These are phyloP conservation scores for Dendrolimus houi DNA, from an alignment of 2,888 invertebrate genomes.

Conservation along the genomic window DNA sequence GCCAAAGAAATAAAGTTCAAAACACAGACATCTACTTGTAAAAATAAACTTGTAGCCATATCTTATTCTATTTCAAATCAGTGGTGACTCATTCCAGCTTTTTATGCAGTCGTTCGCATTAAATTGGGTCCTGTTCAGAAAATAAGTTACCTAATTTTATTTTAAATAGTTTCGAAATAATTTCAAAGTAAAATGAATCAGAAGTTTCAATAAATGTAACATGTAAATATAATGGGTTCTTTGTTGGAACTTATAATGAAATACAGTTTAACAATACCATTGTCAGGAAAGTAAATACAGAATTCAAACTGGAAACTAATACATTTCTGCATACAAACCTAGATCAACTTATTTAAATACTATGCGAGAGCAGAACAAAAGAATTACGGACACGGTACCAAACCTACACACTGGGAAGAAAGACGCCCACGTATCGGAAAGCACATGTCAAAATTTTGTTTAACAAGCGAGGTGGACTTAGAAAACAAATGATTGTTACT, in stretches of 20 bases:
- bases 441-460: constrained; percentile 47
- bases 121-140: constrained; percentile 27
- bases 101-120: constrained; percentile 38
- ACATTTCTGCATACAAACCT: constrained; percentile 52
- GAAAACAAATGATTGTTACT: constrained; percentile 52
- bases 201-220: background rate
- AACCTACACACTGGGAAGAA: constrained; percentile 40
- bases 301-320: constrained; percentile 28
- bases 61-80: constrained; percentile 57
- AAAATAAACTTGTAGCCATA: constrained; percentile 23
- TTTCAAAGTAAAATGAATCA: background rate
- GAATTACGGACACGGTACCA: constrained; percentile 42
- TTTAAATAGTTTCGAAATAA: constrained; percentile 11
- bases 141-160: constrained; percentile 10
- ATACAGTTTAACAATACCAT: constrained; percentile 28
- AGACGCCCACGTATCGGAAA: constrained; percentile 38
- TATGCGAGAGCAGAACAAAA: constrained; percentile 51
- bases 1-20: constrained; percentile 13
- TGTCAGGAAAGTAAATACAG: constrained; percentile 23
- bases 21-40: constrained; percentile 6
- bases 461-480: constrained; percentile 45
- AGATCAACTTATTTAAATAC: constrained; percentile 29
- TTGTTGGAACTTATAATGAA: constrained; percentile 7
- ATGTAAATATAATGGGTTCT: background rate
- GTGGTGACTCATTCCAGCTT: constrained; percentile 58